Evolutionary conservation across 2,797 vertebrate species (phyloP).

Genomic region (Melanogrammus aeglefinus): DNA sequence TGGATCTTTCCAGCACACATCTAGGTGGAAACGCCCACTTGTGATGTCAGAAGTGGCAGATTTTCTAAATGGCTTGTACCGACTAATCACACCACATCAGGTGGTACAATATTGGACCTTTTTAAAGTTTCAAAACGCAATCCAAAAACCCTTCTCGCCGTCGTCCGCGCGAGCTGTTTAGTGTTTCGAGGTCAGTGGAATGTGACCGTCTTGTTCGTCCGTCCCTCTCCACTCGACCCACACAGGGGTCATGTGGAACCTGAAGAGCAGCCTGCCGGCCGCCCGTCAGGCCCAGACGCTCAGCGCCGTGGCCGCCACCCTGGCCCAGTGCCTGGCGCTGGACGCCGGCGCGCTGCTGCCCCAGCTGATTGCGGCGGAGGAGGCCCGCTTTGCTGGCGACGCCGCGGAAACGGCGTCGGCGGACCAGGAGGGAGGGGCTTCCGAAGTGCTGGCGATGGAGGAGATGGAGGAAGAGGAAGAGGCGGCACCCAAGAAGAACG

Average conservation of each 20-base stretch:
- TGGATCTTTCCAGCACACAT: too few relatives aligned
- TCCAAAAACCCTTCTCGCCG: background rate
- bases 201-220: background rate
- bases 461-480: conserved; percentile 66
- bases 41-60: too few relatives aligned
- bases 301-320: conserved; percentile 78
- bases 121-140: background rate
- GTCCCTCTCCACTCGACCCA: background rate
- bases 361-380: conserved; percentile 79
- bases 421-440: conserved; percentile 23
- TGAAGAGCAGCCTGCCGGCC: conserved; percentile 80
- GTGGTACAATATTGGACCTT: too few relatives aligned
- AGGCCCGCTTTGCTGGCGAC: conserved; percentile 41
- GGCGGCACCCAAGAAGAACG: conserved; percentile 66
- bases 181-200: background rate
- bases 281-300: conserved; percentile 83
- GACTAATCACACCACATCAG: too few relatives aligned
- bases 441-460: conserved; percentile 24
- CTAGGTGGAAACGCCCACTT: too few relatives aligned
- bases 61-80: too few relatives aligned
- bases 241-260: conserved; percentile 90
- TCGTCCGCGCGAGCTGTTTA: background rate
- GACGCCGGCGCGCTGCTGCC: conserved; percentile 76
- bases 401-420: conserved; percentile 33
- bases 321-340: conserved; percentile 81